Conservation (phyloP, 1,140 invertebrate species). For the Ptiloglossa arizonensis region DNA sequence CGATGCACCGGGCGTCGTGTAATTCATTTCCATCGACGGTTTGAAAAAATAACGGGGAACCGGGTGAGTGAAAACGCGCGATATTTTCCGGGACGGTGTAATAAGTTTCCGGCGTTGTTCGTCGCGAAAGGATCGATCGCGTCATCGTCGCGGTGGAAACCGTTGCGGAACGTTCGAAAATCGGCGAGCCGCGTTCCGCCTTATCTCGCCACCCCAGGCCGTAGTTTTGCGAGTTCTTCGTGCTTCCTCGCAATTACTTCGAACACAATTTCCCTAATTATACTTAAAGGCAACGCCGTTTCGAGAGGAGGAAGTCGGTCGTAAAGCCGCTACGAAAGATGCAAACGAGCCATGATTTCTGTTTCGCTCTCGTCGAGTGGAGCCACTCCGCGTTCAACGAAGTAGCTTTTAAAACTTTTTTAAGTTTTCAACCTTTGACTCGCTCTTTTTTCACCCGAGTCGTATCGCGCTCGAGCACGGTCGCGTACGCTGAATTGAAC, state of each 20-base stretch:
- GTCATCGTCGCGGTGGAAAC: no score
- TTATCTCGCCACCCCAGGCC: slow-evolving; percentile 18
- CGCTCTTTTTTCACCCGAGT: not conserved
- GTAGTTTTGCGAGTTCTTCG: slow-evolving; percentile 5
- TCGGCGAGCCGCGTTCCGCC: slow-evolving; percentile 19
- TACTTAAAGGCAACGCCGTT: not conserved
- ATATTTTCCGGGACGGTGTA: no score
- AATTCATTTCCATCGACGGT: no score
- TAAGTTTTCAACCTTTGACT: not conserved
- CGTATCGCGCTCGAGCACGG: not conserved
- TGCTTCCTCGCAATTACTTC: slow-evolving; percentile 37
- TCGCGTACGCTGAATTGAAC: not conserved
- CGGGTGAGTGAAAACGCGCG: no score
- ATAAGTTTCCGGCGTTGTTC: no score
- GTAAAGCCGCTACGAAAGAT: slow-evolving; percentile 19
- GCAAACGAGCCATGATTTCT: slow-evolving; percentile 23
- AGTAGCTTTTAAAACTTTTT: slow-evolving; percentile 10
- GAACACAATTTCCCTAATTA: slow-evolving; percentile 57
- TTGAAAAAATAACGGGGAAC: no score
- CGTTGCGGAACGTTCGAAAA: no score
- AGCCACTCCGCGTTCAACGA: not conserved
- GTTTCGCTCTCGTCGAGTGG: slow-evolving; percentile 1
- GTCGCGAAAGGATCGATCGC: slow-evolving; percentile 15
- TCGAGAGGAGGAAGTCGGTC: not conserved
- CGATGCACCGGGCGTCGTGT: no score